Conservation (phyloP, 1,140 invertebrate genomes). For the Nomia melanderi region DNA sequence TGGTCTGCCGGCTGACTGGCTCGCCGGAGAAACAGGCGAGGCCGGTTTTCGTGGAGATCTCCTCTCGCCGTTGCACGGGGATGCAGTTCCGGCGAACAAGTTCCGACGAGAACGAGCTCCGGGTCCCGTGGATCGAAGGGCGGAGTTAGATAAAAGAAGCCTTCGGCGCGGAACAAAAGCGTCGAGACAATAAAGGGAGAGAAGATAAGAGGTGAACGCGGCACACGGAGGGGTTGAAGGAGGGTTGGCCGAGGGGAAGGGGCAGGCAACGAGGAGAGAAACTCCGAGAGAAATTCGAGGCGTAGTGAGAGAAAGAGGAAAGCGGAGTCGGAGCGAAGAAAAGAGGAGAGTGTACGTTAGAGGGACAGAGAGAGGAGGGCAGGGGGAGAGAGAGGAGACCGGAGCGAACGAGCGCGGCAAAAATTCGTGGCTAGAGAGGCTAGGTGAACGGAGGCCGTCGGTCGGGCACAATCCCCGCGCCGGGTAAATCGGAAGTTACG, state of each 20-base stretch:
- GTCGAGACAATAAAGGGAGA: not conserved
- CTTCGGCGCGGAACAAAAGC: not conserved
- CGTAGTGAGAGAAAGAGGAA: too few species aligned
- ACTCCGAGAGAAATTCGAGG: not conserved
- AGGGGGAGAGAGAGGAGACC: not conserved
- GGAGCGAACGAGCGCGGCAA: not conserved
- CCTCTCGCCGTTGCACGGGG: too few species aligned
- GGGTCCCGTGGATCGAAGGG: not conserved
- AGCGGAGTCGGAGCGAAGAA: not conserved
- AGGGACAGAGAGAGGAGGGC: not conserved
- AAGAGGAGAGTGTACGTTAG: too few species aligned
- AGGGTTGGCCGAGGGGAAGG: not conserved
- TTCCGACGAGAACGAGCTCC: not conserved
- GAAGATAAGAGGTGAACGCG: slow-evolving; percentile 19
- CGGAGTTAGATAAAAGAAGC: not conserved
- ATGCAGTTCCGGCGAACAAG: not conserved
- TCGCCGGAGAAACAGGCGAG: not conserved
- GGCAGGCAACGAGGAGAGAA: not conserved
- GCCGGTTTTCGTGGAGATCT: not conserved
- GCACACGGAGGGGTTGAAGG: too few species aligned
- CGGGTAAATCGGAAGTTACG: slow-evolving; percentile 1
- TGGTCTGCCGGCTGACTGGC: too few species aligned
- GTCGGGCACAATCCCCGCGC: not conserved
- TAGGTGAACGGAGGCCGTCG: not conserved
- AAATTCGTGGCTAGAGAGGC: not conserved